Evolutionary conservation across 2,797 vertebrate species (phyloP).

Genomic region (Lates japonicus): DNA sequence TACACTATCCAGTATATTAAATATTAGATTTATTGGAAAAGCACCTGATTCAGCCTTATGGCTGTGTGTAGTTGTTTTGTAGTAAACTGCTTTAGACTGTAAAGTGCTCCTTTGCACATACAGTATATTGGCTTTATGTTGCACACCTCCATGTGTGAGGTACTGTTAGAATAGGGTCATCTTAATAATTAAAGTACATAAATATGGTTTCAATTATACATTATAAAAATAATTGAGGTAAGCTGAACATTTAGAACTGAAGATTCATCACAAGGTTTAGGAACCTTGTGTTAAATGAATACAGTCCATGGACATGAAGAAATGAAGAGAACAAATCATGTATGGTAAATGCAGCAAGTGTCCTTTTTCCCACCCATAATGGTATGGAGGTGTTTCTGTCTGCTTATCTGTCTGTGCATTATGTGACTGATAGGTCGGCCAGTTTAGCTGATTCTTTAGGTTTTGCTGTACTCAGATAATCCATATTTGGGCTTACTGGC

Average conservation of each 20-base stretch:
- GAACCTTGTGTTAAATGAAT: neutral
- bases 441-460: slow-evolving; percentile 4
- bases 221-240: no score
- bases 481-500: slow-evolving; percentile 23
- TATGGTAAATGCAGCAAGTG: slow-evolving; percentile 3
- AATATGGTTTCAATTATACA: neutral
- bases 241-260: no score
- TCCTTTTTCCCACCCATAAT: neutral
- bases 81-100: neutral
- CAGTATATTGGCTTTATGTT: neutral
- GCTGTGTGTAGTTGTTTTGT: neutral
- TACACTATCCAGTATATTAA: neutral
- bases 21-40: neutral
- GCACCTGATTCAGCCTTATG: no score
- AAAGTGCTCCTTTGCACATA: neutral
- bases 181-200: neutral
- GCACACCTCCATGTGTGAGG: neutral
- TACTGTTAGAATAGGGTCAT: no score
- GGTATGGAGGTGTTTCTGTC: neutral
- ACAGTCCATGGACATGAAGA: no score
- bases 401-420: neutral
- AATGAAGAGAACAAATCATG: neutral
- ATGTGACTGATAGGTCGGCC: slow-evolving; percentile 28
- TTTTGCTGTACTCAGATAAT: neutral
- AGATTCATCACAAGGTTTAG: no score